Base-by-base conservation (phyloP, 30 jellyfish, hydroid and myxozoan genomes). In the Turritopsis dohrnii region DNA sequence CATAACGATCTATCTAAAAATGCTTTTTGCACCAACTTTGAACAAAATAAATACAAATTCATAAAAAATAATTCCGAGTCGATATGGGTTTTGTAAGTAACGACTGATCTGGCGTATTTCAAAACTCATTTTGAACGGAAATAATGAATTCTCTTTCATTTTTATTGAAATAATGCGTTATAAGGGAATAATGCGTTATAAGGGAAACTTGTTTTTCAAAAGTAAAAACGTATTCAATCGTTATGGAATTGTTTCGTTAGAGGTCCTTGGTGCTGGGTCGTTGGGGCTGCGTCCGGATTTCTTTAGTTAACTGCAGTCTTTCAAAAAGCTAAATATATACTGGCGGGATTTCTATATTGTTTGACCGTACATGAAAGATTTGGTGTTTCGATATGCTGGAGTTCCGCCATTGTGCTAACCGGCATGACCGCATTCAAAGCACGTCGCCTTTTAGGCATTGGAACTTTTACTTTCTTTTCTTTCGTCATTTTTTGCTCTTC, bases 371-470 rank as follows among this genome's bases (percentile, higher is more conserved):
- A 60, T 23, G 73, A 60, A 18, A 60, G 73, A 69, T 69, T 69
- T 69, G 77, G 77, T 8, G 77, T n/a, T 41, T 41, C 60, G 13
- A 41, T 41, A 13, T 41, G 5, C 60, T 41, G 9, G 13, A 41
- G 5, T 13, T 41, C 60, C 13, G 60, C 13, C 30, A 69, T 9
- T n/a, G 77, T n/a, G 9, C 17, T 23, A 7, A 69, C 31, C 77
- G 77, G 77, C 28, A 69, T 27, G 19, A 69, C 77, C 22, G 77
- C 77, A 27, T 69, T 69, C 22, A 69, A 69, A 69, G 5, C 13
- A 41, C 60, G 60, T 41, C 9, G 60, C 60, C 60, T 5, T 41
- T 41, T 41, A 5, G 60, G 9, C 60, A 13, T 41, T 41, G 60
- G 13, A 41, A 41, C 60, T 5, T 41, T 41, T 5, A 41, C 13